Evolutionary conservation across 2,797 vertebrate species (phyloP).

Genomic region (Microctenopoma stevenorrisi): DNA sequence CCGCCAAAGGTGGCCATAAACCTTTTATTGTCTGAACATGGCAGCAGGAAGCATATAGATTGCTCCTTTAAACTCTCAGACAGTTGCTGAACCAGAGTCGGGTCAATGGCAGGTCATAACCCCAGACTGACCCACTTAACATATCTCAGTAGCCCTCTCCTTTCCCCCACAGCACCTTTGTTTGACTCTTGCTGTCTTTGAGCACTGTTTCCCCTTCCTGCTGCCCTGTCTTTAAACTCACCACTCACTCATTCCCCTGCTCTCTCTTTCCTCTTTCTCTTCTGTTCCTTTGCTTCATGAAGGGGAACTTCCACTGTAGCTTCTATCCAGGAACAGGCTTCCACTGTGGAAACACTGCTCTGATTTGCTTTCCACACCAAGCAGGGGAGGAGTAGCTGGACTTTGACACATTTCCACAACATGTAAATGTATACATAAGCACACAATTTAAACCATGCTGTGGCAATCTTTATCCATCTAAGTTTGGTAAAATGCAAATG

Average conservation of each 20-base stretch:
- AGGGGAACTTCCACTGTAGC: constrained; percentile 76
- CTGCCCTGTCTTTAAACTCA: constrained; percentile 68
- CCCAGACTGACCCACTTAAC: constrained; percentile 43
- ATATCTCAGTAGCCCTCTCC: constrained; percentile 10
- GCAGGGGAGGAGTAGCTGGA: constrained; percentile 27
- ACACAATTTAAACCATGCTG: neutral
- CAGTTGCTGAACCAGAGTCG: constrained; percentile 32
- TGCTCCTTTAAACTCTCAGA: constrained; percentile 17
- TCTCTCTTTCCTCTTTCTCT: constrained; percentile 57
- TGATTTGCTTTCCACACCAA: constrained; percentile 56
- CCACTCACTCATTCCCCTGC: constrained; percentile 71
- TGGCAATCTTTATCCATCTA: neutral
- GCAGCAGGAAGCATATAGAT: constrained; percentile 5
- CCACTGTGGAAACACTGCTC: constrained; percentile 76
- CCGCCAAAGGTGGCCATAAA: neutral
- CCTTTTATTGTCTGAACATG: neutral
- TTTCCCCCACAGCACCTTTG: constrained; percentile 2
- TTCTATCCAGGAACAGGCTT: constrained; percentile 78
- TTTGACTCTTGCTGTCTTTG: constrained; percentile 23
- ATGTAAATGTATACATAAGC: constrained; percentile 5
- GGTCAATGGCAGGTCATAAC: constrained; percentile 58
- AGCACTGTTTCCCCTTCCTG: constrained; percentile 29
- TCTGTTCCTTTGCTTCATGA: constrained; percentile 70
- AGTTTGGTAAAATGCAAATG: neutral
- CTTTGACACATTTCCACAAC: constrained; percentile 19